Conservation (phyloP, 1,140 invertebrate genomes). For the Anastatus disparis region DNA sequence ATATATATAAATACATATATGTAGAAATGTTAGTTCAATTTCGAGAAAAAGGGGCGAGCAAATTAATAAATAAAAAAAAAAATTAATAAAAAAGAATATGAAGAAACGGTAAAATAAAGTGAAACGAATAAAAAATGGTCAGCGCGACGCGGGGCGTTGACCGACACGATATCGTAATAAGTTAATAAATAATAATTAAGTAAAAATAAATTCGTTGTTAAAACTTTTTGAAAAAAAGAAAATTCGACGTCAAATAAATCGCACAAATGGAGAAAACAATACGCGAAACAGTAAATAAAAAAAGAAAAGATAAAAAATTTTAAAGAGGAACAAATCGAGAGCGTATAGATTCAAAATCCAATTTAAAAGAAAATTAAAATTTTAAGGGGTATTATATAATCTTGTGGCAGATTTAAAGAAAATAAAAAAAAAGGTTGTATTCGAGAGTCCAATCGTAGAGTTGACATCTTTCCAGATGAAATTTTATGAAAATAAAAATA, state of each 20-base stretch:
- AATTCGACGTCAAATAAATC: constrained; percentile 23
- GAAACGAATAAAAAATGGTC: constrained; percentile 26
- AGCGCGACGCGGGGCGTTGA: constrained; percentile 34
- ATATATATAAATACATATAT: constrained; percentile 45
- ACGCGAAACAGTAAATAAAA: neutral
- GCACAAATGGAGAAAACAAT: constrained; percentile 20
- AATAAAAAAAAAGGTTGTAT: constrained; percentile 53
- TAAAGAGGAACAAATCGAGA: constrained; percentile 2
- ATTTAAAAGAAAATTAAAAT: neutral
- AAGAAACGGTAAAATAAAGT: neutral
- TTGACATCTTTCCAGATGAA: constrained; percentile 5
- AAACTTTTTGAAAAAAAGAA: constrained; percentile 33
- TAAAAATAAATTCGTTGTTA: constrained; percentile 47
- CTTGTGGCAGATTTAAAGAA: constrained; percentile 27
- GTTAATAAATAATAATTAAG: neutral
- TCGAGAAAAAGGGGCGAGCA: constrained; percentile 35
- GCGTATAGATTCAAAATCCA: constrained; percentile 1
- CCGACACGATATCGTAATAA: constrained; percentile 40
- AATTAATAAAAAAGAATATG: too few species aligned
- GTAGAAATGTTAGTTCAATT: constrained; percentile 52
- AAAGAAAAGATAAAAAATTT: constrained; percentile 2
- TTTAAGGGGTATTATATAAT: neutral
- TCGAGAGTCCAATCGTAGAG: constrained; percentile 42
- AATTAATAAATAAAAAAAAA: constrained; percentile 12
- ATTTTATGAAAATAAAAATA: constrained; percentile 9